Base-by-base conservation (phyloP, 2,113 vertebrate species). In the Pygoscelis antarcticus region DNA sequence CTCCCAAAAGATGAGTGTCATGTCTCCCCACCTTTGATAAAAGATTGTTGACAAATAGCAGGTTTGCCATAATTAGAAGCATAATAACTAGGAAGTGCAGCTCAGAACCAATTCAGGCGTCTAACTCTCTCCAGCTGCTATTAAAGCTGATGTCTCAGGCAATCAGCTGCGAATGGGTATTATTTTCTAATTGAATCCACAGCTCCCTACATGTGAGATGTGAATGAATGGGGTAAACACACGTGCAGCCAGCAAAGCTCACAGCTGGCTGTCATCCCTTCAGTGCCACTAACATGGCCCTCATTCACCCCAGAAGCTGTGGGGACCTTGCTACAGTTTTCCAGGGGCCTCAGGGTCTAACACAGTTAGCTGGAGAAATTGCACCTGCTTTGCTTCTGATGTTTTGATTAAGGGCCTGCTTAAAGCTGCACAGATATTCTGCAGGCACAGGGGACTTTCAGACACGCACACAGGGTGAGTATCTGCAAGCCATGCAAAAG, bases 91-190 rank as follows among this genome's bases (percentile, higher is more conserved):
- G 96, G 94, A 96, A 95, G 87, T 85, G 93, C 54, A 83, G 78
- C 84, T 95, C 81, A 91, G 81, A 96, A 95, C 66, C 87, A 80
- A 96, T 97, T 96, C 70, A 93, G 87, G 93, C 9, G 0, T 83
- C 91, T 90, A 97, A 97, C 97, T 97, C 97, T 97, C 97, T 96
- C 97, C 87, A 95, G 78, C 96, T 97, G 94, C 96, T 96, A 97
- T 97, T 97, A 97, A 89, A 95, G 89, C 89, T 94, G 91, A 94
- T 96, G 95, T 93, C 96, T 96, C 91, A 96, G 93, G 93, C 96
- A 97, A 96, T 97, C 89, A 96, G 60, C 70, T 94, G 95, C 89
- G 88, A 96, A 93, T 61, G 66, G 83, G 58, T 96, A 95, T 96
- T 96, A 97, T 96, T 91, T 96, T 85, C 91, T 96, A 95, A 96